Evolutionary conservation across 2,888 invertebrate species (phyloP).

Genomic region (Nephrotoma guestfalica): DNA sequence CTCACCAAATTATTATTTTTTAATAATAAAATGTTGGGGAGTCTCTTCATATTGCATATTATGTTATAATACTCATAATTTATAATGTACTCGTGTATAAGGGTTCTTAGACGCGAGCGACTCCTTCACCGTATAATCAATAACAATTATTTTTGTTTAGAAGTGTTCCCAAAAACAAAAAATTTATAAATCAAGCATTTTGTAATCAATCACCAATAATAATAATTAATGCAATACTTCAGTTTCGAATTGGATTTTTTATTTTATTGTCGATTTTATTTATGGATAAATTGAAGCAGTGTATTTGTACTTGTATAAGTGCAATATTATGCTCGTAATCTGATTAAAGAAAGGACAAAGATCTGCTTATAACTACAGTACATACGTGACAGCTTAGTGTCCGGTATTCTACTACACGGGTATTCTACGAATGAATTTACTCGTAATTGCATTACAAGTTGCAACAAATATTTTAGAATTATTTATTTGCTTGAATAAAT

Average conservation of each 20-base stretch:
- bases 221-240: not conserved
- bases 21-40: not conserved
- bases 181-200: not conserved
- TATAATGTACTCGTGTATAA: not conserved
- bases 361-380: not conserved
- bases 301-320: not conserved
- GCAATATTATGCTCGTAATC: not conserved
- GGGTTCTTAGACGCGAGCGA: not conserved
- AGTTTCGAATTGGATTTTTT: not conserved
- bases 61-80: not conserved
- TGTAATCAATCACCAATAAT: not conserved
- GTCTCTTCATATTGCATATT: not conserved
- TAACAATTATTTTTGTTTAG: not conserved
- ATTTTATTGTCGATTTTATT: not conserved
- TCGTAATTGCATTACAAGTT: not conserved
- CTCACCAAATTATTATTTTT: not conserved
- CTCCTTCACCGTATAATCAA: not conserved
- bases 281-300: not conserved
- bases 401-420: not conserved
- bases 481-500: not conserved
- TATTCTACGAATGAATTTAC: not conserved
- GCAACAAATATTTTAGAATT: not conserved
- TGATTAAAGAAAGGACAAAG: not conserved
- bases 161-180: not conserved
- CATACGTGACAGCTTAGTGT: not conserved